Percentiles rank a stretch among this genome's conserved stretches.
These are phyloP conservation scores for Phthorimaea operculella DNA, from an alignment of 1,140 invertebrate genomes.

Conservation along the genomic window DNA sequence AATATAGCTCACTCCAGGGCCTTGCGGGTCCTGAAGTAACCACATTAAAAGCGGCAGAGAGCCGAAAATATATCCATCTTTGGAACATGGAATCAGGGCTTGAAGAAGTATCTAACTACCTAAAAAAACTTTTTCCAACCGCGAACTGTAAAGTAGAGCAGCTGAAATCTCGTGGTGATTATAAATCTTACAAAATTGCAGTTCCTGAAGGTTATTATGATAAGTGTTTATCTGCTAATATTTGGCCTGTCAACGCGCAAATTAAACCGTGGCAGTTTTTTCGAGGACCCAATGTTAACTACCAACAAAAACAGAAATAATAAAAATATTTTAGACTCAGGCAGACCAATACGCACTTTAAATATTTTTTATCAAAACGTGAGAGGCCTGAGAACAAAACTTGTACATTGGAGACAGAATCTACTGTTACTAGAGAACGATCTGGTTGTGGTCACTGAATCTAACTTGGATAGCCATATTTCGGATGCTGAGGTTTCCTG, in stretches of 20 bases:
- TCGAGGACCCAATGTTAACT: background rate
- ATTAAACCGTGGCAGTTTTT: constrained; percentile 5
- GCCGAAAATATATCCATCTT: constrained; percentile 4
- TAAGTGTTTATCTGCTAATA: background rate
- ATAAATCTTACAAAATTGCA: constrained; percentile 8
- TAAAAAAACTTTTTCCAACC: background rate
- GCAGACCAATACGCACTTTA: background rate
- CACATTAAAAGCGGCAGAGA: constrained; percentile 1
- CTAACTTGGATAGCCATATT: background rate
- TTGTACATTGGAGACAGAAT: background rate
- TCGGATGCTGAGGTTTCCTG: constrained; percentile 3
- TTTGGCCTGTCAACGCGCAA: constrained; percentile 7
- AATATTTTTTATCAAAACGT: constrained; percentile 8
- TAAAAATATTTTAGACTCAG: too few relatives aligned
- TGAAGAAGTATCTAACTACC: background rate
- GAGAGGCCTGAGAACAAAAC: constrained; percentile 9
- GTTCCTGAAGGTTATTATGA: constrained; percentile 2
- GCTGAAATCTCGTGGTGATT: constrained; percentile 7
- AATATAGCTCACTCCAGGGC: background rate
- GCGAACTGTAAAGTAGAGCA: background rate
- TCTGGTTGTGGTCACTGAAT: constrained; percentile 1
- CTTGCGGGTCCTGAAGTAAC: constrained; percentile 5
- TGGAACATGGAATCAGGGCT: constrained; percentile 8
- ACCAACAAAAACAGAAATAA: background rate
- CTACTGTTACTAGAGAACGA: background rate